A percentile compares a stretch with the other conserved stretches of the same genome.
These are phyloP conservation scores for Meda fulgida DNA, from an alignment of 2,797 vertebrate species.

Conservation along the genomic window DNA sequence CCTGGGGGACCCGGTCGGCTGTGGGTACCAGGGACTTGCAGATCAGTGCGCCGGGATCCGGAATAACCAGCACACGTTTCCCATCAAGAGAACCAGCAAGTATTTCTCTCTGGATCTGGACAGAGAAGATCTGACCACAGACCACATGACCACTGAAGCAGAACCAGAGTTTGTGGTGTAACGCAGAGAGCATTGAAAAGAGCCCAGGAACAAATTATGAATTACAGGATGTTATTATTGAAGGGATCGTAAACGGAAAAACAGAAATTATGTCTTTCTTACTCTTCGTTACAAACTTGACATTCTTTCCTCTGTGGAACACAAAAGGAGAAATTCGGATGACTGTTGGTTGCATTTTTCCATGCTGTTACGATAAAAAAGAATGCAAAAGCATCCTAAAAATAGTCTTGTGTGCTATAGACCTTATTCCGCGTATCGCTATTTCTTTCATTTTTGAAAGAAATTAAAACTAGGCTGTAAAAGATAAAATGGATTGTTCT, in stretches of 20 bases:
- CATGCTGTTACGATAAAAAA: not conserved
- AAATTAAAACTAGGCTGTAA: not conserved
- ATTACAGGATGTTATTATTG: not conserved
- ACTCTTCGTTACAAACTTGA: not conserved
- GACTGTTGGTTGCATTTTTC: not conserved
- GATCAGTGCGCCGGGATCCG: constrained; percentile 89
- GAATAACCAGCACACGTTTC: constrained; percentile 82
- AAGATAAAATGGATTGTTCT: not conserved
- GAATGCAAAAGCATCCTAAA: not conserved
- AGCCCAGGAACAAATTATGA: constrained; percentile 30
- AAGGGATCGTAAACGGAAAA: constrained; percentile 8
- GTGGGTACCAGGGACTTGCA: constrained; percentile 85
- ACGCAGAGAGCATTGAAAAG: constrained; percentile 49
- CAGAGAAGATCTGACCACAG: constrained; percentile 35
- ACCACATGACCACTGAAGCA: constrained; percentile 86
- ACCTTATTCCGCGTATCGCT: not conserved
- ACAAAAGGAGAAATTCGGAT: not conserved
- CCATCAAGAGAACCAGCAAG: constrained; percentile 96
- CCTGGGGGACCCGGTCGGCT: constrained; percentile 81
- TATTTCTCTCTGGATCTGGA: constrained; percentile 91
- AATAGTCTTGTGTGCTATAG: not conserved
- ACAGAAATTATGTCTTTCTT: not conserved
- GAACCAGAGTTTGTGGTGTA: constrained; percentile 97
- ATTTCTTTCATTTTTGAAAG: not conserved
- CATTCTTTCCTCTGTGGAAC: not conserved